A percentile compares a stretch with the other conserved stretches of the same genome.
Evolutionary conservation across 2,113 vertebrate genomes (phyloP).

Genomic region (Oncorhynchus kisutch): DNA sequence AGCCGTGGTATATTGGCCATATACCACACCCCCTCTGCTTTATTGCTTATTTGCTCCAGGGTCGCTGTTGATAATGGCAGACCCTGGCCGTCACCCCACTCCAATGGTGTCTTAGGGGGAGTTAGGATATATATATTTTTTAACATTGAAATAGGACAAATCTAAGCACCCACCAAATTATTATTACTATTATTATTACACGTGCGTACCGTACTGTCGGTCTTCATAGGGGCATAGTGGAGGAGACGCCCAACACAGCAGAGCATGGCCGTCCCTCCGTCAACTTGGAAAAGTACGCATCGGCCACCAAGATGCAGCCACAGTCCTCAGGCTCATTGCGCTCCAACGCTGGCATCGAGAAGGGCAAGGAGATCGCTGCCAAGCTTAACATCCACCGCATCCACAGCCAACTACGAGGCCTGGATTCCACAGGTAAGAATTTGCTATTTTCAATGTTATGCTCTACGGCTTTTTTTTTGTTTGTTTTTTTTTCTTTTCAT

Average conservation of each 20-base stretch:
- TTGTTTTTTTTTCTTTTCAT: no score
- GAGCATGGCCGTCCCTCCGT: conserved; percentile 82
- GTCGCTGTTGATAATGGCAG: no score
- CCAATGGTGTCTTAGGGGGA: no score
- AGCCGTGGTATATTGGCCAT: no score
- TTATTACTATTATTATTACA: background rate
- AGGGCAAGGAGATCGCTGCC: conserved; percentile 96
- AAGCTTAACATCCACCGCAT: conserved; percentile 90
- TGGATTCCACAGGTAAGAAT: conserved; percentile 86
- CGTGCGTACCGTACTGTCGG: background rate
- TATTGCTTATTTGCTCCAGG: no score
- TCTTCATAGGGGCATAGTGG: conserved; percentile 87
- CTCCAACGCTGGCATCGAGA: conserved; percentile 93
- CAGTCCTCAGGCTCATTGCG: conserved; percentile 96
- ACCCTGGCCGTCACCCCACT: no score
- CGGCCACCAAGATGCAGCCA: conserved; percentile 93
- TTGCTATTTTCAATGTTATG: background rate
- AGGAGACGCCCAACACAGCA: conserved; percentile 79
- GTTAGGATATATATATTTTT: no score
- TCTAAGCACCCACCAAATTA: no score
- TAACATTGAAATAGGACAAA: no score
- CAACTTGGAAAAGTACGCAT: conserved; percentile 88
- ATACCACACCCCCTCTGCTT: no score
- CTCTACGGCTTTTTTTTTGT: no score
- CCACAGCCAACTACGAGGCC: conserved; percentile 93